A percentile compares a stretch with the other conserved stretches of the same genome.
Conservation (phyloP, 2,113 vertebrate species). For the Tautogolabrus adspersus region DNA sequence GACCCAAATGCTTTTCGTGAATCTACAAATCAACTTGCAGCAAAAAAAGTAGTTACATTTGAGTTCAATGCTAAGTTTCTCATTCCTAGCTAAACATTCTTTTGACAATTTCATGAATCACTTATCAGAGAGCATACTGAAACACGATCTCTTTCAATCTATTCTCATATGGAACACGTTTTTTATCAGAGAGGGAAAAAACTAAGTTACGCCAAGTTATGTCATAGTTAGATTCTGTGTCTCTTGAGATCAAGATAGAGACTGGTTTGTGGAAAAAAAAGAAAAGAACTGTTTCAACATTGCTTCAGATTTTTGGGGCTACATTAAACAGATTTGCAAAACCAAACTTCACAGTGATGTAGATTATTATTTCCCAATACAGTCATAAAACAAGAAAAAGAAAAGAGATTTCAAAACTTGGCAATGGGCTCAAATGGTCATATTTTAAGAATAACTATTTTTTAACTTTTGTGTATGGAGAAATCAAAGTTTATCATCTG, state of each 20-base stretch:
- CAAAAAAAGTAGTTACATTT: neutral
- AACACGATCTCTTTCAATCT: neutral
- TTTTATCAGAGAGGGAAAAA: neutral
- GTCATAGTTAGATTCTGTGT: neutral
- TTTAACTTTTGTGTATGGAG: too few relatives aligned
- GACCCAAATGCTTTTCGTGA: neutral
- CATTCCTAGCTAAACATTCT: too few relatives aligned
- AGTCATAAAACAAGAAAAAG: neutral
- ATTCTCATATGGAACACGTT: too few relatives aligned
- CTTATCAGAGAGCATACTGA: neutral
- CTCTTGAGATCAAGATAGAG: neutral
- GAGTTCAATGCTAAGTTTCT: neutral
- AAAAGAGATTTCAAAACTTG: too few relatives aligned
- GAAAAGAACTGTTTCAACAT: neutral
- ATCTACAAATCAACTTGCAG: too few relatives aligned
- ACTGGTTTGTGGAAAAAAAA: neutral
- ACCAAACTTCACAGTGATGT: neutral
- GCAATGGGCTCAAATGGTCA: too few relatives aligned
- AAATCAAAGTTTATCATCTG: too few relatives aligned
- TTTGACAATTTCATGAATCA: neutral
- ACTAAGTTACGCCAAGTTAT: neutral
- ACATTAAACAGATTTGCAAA: neutral
- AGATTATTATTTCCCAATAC: neutral
- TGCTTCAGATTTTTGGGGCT: neutral
- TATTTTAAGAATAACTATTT: too few relatives aligned